These are phyloP conservation scores for Astropecten irregularis DNA, from an alignment of 53 echinoderm and acorn worm species.

Conservation along the genomic window DNA sequence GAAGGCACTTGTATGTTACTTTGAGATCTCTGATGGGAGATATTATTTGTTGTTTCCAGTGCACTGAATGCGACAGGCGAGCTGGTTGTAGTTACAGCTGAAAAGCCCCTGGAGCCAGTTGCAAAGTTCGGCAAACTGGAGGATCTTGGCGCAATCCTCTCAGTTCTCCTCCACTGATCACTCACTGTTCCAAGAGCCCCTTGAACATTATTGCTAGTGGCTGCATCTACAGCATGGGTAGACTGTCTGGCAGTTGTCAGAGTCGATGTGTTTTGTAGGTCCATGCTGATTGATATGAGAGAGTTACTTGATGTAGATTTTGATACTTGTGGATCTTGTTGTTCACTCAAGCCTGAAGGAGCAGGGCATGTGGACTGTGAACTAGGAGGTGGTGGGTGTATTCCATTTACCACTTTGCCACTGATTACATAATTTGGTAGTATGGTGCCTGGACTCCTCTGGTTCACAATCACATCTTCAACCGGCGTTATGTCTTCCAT, in stretches of 20 bases:
- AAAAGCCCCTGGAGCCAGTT: constrained; percentile 12
- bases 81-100: neutral
- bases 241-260: constrained; percentile 13
- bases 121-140: constrained; percentile 51
- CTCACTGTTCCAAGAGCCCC: neutral
- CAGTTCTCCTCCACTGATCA: constrained; percentile 15
- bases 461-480: neutral
- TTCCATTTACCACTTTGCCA: neutral
- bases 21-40: neutral
- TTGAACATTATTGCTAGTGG: constrained; percentile 38
- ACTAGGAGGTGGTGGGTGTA: neutral
- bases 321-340: neutral
- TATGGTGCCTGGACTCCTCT: constrained; percentile 10
- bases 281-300: neutral
- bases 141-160: constrained; percentile 15
- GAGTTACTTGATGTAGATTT: neutral
- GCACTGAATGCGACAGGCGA: neutral
- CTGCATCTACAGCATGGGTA: neutral
- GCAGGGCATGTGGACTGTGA: neutral
- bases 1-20: constrained; percentile 4
- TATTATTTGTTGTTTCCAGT: neutral
- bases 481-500: neutral
- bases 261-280: neutral
- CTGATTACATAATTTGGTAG: neutral
- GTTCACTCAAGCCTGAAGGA: neutral